Percentiles rank a stretch among this genome's conserved stretches.
Evolutionary conservation across 1,140 invertebrate species (phyloP).

Genomic region (Pinna nobilis): DNA sequence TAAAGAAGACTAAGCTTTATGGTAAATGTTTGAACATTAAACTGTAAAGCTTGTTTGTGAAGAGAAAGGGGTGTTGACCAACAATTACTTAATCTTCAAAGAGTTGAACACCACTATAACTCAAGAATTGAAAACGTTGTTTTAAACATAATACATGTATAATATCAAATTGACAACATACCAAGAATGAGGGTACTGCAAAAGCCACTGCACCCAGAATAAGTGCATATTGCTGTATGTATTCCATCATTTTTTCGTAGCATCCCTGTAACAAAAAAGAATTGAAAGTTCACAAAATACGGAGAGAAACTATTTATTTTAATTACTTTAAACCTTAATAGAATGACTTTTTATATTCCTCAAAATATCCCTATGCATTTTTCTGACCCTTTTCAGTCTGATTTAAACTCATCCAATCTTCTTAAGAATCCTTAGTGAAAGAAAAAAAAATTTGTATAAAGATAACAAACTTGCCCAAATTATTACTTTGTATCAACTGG

Average conservation of each 20-base stretch:
- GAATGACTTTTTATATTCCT: background rate
- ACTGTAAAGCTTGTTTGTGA: background rate
- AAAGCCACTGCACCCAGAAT: constrained; percentile 64
- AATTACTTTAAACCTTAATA: background rate
- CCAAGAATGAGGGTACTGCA: constrained; percentile 65
- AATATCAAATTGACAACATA: no score
- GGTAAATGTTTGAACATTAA: background rate
- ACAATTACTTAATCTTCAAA: background rate
- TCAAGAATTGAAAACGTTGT: no score
- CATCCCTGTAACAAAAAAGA: constrained; percentile 59
- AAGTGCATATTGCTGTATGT: constrained; percentile 58
- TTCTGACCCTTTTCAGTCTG: no score
- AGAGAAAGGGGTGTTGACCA: background rate
- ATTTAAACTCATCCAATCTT: no score
- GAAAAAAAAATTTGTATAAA: no score
- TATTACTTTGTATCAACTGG: no score
- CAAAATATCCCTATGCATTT: no score
- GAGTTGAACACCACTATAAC: no score
- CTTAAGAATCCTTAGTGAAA: no score
- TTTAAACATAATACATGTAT: no score
- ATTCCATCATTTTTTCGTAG: constrained; percentile 61
- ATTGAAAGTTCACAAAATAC: background rate
- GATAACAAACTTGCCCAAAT: no score
- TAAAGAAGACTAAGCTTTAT: background rate
- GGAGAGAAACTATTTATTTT: background rate